These are phyloP conservation scores for Scaeva pyrastri DNA, from an alignment of 2,888 invertebrate species.

Conservation along the genomic window DNA sequence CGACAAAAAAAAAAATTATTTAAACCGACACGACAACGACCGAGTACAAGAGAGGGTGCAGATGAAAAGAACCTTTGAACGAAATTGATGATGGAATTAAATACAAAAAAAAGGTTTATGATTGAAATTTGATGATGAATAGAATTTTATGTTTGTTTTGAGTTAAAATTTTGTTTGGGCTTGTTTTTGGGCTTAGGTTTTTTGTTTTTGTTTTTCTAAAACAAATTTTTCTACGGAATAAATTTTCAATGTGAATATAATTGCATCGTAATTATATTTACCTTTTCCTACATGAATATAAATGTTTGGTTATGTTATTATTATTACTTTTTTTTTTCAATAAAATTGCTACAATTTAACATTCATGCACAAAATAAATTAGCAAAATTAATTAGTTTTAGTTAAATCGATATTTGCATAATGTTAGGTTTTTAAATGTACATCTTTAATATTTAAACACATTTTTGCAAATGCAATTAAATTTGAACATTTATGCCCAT, in stretches of 20 bases:
- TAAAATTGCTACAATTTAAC: too few relatives aligned
- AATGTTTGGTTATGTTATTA: not conserved
- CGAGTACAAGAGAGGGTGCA: not conserved
- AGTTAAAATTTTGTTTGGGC: conserved; percentile 47
- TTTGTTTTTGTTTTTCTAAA: too few relatives aligned
- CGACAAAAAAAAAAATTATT: not conserved
- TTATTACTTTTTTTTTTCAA: too few relatives aligned
- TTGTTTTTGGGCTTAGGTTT: too few relatives aligned
- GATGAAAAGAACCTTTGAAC: conserved; percentile 4
- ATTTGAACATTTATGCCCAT: too few relatives aligned
- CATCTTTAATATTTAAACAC: too few relatives aligned
- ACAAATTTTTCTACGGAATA: not conserved
- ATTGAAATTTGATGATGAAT: conserved; percentile 50
- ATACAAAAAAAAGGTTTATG: conserved; percentile 23
- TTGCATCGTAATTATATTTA: conserved; percentile 22
- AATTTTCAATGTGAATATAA: conserved; percentile 15
- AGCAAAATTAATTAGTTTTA: too few relatives aligned
- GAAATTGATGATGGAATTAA: not conserved
- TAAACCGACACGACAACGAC: not conserved
- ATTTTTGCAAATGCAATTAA: too few relatives aligned
- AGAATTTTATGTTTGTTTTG: conserved; percentile 52
- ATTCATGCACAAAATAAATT: not conserved
- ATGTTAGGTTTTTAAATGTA: too few relatives aligned
- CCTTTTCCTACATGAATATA: not conserved
- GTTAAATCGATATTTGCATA: too few relatives aligned